A percentile compares a stretch with the other conserved stretches of the same genome.
Evolutionary conservation across 2,113 vertebrate species (phyloP).

Genomic region (Galemys pyrenaicus): DNA sequence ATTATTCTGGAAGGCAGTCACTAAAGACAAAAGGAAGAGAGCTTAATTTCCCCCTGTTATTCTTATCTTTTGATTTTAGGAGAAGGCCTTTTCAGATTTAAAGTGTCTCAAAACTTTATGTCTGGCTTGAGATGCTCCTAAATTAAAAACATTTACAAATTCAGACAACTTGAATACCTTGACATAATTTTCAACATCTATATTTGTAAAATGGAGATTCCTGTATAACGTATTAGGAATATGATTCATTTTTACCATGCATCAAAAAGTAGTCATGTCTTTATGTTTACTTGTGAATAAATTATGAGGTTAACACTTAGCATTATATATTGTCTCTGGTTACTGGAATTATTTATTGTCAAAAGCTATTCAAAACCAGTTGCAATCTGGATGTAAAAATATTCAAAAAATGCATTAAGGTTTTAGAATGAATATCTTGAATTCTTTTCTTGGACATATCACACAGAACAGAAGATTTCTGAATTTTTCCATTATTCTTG

Average conservation of each 20-base stretch:
- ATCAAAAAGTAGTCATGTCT: neutral
- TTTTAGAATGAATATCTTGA: constrained; percentile 36
- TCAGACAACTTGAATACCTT: constrained; percentile 10
- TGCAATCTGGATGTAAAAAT: constrained; percentile 42
- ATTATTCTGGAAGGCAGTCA: constrained; percentile 47
- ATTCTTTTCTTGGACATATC: constrained; percentile 29
- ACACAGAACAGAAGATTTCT: neutral
- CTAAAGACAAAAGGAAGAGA: constrained; percentile 52
- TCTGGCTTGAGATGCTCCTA: neutral
- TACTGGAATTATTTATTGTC: constrained; percentile 17
- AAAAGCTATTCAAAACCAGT: constrained; percentile 8
- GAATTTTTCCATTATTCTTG: constrained; percentile 3
- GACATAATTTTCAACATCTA: constrained; percentile 26
- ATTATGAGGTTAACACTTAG: neutral
- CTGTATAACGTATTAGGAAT: neutral
- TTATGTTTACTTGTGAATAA: constrained; percentile 31
- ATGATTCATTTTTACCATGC: neutral
- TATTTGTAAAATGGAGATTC: constrained; percentile 53
- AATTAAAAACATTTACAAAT: constrained; percentile 54
- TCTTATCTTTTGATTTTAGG: constrained; percentile 59
- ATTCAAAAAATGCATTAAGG: constrained; percentile 51
- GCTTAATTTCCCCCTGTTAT: constrained; percentile 35
- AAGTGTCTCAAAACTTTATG: constrained; percentile 59
- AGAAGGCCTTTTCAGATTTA: constrained; percentile 60
- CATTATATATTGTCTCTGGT: neutral